phyloP scores from a whole-genome alignment of 2,888 invertebrate genomes.

The Dione vanillae region DNA sequence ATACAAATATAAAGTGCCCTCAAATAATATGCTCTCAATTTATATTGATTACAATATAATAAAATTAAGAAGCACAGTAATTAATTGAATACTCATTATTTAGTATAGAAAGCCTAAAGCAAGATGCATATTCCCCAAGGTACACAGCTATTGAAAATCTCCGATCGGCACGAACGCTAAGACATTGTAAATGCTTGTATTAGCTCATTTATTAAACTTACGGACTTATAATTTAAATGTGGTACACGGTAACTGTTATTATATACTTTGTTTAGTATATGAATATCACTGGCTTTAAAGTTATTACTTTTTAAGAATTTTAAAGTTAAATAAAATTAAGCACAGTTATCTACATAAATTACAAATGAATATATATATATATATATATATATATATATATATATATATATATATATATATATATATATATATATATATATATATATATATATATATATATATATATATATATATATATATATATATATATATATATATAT shows the following conservation, averaged over 20 bases:
- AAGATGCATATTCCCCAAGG: constrained; percentile 48
- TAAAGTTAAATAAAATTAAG: too few relatives aligned
- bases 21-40: constrained; percentile 29
- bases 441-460: too few relatives aligned
- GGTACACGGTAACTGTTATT: constrained; percentile 15
- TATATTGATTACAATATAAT: constrained; percentile 36
- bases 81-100: constrained; percentile 48
- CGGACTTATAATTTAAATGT: constrained; percentile 33
- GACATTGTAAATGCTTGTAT: constrained; percentile 43
- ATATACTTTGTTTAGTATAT: constrained; percentile 1
- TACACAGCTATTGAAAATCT: constrained; percentile 46
- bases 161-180: constrained; percentile 45
- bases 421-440: too few relatives aligned
- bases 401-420: too few relatives aligned
- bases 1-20: too few relatives aligned
- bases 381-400: too few relatives aligned
- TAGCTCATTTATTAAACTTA: constrained; percentile 36
- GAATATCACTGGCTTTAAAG: not conserved
- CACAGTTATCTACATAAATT: too few relatives aligned
- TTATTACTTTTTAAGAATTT: not conserved
- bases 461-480: too few relatives aligned
- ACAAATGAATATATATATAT: too few relatives aligned
- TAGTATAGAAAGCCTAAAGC: constrained; percentile 47
- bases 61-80: constrained; percentile 48
- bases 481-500: too few relatives aligned